Conservation (phyloP, 2,113 vertebrate species). For the Neotoma lepida region DNA sequence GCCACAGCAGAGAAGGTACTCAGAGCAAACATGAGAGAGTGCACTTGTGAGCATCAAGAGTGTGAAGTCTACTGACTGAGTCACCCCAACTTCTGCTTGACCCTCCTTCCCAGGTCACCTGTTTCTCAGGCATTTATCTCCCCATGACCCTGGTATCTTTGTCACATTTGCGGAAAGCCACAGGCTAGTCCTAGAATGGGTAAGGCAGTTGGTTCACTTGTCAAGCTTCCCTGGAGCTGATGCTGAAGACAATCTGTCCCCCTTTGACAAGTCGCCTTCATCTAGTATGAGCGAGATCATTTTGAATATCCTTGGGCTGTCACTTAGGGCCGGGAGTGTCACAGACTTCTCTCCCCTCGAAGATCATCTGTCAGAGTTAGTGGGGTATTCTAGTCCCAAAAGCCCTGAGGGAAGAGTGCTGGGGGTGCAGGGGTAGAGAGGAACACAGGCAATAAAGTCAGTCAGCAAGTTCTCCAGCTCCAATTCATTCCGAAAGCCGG, state of each 20-base stretch:
- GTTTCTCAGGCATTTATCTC: not conserved
- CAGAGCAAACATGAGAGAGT: not conserved
- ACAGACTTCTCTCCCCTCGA: conserved; percentile 78
- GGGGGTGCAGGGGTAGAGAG: not conserved
- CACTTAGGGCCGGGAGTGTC: conserved; percentile 83
- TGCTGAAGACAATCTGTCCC: conserved; percentile 4
- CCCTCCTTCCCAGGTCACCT: not conserved
- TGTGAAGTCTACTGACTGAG: not conserved
- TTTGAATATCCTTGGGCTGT: conserved; percentile 83
- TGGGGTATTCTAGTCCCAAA: conserved; percentile 79
- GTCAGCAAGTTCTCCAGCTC: not conserved
- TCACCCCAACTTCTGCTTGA: not conserved
- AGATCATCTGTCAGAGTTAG: conserved; percentile 82
- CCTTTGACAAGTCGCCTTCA: conserved; percentile 79
- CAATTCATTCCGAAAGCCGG: not conserved
- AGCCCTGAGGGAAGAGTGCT: conserved; percentile 36
- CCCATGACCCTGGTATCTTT: not conserved
- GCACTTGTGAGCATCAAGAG: not conserved
- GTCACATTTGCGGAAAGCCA: conserved; percentile 34
- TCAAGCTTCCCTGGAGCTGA: not conserved
- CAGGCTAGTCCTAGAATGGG: not conserved
- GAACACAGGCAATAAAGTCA: not conserved
- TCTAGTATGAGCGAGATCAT: conserved; percentile 59
- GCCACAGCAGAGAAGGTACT: not conserved
- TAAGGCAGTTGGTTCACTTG: not conserved